Evolutionary conservation across 1,140 invertebrate species (phyloP), one percentile per base, ranked within the genome.

Genomic region (Phthorimaea operculella): DNA sequence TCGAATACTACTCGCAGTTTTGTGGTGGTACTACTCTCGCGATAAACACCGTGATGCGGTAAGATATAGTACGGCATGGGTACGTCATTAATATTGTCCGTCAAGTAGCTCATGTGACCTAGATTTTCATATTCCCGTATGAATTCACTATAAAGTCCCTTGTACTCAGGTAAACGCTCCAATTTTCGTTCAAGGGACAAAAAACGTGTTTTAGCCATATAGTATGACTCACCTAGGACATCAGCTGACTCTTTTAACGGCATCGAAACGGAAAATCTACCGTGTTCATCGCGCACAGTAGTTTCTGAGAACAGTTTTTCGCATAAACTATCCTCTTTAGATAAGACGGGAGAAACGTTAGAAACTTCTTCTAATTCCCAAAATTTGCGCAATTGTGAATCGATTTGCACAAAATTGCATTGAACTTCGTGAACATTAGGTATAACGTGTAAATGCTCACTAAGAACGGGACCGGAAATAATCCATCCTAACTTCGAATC

Each of bases 301-400:
- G 55, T 70, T 36, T 60, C 18, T n/a, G 52, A 12, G 58, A 67
- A 74, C 54, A 64, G 52, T 16, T 57, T 42, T 58, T 72, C 69
- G 44, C 68, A 72, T 28, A 8, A 11, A 15, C 15, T 18, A 42
- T 72, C 67, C 33, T 76, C 67, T 4, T 53, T n/a, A 9, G 48
- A 21, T 8, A 57, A 6, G 8, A 16, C 9, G 3, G 21, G 18
- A 15, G n/a, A 9, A 4, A 11, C 7, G 12, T 28, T 10, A 4
- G 28, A 21, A 1, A 55, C 33, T n/a, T 48, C 47, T 49, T 55
- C 54, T 10, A 55, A 10, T 36, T 49, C 33, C 44, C 47, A 48
- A 36, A 55, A 49, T n/a, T 17, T 33, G 4, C 16, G 9, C 21
- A 55, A 49, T 49, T 55, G 45, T 34, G 4, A 48, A 48, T 55